Base-by-base conservation (phyloP, 2,113 vertebrate genomes). In the Pavo muticus region DNA sequence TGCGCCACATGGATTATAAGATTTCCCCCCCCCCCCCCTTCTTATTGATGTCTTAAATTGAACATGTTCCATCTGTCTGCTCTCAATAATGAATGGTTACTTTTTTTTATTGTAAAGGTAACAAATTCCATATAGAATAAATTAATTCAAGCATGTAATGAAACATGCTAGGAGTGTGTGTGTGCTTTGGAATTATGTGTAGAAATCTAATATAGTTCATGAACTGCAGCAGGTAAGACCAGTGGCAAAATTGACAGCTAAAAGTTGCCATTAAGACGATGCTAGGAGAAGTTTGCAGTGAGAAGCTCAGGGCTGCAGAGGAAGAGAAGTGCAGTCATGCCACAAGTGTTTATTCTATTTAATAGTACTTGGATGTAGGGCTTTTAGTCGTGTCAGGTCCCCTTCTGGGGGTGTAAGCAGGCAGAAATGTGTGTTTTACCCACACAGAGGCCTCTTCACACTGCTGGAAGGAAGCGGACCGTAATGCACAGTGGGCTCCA, bases 131-230 rank as follows among this genome's bases (percentile, higher is more conserved):
- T 97, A 95, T 94, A 98, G 96, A 96, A 96, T 97, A 97, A 97
- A 98, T 98, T 98, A 98, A 97, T 98, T 96, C 97, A 97, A 98
- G 97, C 97, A 98, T 97, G 96, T 97, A 97, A 98, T 97, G 97
- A 98, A 98, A 98, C 84, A 90, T 96, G 85, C 88, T 95, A 76
- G 90, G 60, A 89, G 86, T 61, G 59, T 35, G 84, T 35, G 76
- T 65, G 57, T 78, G 88, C 37, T 45, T 87, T 91, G 93, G 95
- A 96, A 95, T 96, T 96, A 87, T 16, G 63, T 94, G 77, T 90
- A 92, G 91, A 97, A 97, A 97, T 90, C 85, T 96, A 97, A 96
- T 90, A 87, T 35, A 93, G 86, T 94, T 96, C 0, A 1, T 86
- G 88, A 83, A 87, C 77, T 86, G 52, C 79, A 63, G 74, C 87